Conservation (phyloP, 2,888 invertebrate species). For the Pelosia muscerda region DNA sequence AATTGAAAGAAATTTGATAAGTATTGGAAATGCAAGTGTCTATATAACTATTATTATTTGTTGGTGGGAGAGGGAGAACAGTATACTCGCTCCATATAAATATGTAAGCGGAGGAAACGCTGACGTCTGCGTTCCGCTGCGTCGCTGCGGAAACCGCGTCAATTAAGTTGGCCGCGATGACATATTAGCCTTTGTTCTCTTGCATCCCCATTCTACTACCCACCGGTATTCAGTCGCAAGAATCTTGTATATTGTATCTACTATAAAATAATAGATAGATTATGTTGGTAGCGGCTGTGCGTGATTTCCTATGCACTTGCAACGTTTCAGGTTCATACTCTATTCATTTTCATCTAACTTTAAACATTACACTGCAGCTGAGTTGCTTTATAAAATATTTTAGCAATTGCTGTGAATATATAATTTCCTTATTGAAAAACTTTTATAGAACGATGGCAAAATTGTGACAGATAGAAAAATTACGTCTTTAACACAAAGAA, state of each 20-base stretch:
- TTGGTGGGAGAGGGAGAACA: slow-evolving; percentile 39
- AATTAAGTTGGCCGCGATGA: slow-evolving; percentile 85
- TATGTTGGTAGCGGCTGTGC: slow-evolving; percentile 49
- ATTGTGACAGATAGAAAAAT: slow-evolving; percentile 17
- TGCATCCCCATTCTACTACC: slow-evolving; percentile 56
- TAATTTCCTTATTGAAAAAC: background rate
- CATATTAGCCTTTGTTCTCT: slow-evolving; percentile 85
- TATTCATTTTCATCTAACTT: slow-evolving; percentile 43
- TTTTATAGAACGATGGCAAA: slow-evolving; percentile 14
- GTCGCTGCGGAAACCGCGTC: slow-evolving; percentile 84
- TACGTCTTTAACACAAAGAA: slow-evolving; percentile 19
- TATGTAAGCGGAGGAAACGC: slow-evolving; percentile 82
- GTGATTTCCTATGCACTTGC: slow-evolving; percentile 53
- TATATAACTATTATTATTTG: slow-evolving; percentile 59
- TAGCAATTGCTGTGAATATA: slow-evolving; percentile 7
- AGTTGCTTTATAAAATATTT: background rate
- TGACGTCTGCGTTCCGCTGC: slow-evolving; percentile 83
- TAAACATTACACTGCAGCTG: background rate
- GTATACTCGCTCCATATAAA: slow-evolving; percentile 73
- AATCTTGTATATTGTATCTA: slow-evolving; percentile 55
- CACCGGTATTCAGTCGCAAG: slow-evolving; percentile 72
- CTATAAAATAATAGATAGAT: slow-evolving; percentile 55
- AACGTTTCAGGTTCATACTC: slow-evolving; percentile 41
- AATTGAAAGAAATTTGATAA: background rate
- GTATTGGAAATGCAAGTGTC: slow-evolving; percentile 55